phyloP scores from a whole-genome alignment of 2,113 vertebrate species.

The Callithrix jacchus region DNA sequence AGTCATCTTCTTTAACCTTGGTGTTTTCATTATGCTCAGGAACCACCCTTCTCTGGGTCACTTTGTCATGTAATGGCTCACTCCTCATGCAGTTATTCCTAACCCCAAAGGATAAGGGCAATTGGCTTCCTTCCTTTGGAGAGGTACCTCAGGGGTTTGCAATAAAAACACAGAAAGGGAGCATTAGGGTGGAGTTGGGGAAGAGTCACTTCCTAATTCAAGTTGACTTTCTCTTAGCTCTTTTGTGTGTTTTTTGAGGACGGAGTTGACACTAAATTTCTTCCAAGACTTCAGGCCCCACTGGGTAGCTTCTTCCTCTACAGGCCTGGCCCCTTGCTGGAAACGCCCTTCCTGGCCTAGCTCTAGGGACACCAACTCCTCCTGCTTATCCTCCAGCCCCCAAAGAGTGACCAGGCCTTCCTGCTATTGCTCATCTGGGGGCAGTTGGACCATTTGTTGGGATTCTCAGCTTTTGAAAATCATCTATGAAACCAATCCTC shows the following conservation, averaged over 20 bases:
- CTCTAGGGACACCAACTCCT: neutral
- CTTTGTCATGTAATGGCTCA: neutral
- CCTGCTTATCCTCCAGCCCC: neutral
- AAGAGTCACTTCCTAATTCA: conserved; percentile 38
- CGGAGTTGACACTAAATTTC: neutral
- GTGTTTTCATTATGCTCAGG: neutral
- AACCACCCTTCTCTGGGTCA: neutral
- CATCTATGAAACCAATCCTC: neutral
- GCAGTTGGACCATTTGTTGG: neutral
- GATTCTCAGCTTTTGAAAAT: neutral
- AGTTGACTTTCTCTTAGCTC: neutral
- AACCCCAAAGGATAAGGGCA: neutral
- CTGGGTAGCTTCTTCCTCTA: neutral
- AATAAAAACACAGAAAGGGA: neutral
- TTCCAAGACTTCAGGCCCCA: neutral
- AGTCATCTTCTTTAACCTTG: neutral
- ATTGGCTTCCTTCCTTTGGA: neutral
- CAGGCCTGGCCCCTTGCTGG: neutral
- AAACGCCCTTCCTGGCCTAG: neutral
- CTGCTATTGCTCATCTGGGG: neutral
- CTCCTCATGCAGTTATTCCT: neutral
- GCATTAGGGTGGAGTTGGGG: neutral
- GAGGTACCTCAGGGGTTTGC: neutral
- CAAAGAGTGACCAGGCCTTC: neutral
- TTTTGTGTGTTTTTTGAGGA: neutral